Conservation (phyloP, 35 echinoderm and acorn worm species). For the Ptychodera flava region DNA sequence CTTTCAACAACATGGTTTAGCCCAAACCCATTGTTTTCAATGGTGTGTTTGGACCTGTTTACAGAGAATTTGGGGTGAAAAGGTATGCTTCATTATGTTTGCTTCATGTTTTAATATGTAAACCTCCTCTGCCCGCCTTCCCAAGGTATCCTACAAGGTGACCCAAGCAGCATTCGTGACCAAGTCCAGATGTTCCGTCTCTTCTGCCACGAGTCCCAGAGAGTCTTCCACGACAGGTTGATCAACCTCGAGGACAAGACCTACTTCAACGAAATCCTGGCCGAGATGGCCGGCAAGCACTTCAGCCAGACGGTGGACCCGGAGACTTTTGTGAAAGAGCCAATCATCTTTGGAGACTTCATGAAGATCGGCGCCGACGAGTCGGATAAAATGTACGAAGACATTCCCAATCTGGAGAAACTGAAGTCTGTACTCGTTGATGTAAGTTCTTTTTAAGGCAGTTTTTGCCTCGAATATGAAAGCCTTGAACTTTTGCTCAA, state of each 20-base stretch:
- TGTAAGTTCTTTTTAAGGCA: conserved; percentile 57
- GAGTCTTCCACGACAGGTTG: conserved; percentile 94
- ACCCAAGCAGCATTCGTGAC: conserved; percentile 72
- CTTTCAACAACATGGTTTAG: no score
- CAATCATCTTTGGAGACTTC: conserved; percentile 99
- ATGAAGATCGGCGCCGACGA: conserved; percentile 97
- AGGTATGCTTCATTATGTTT: no score
- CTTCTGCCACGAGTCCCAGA: conserved; percentile 96
- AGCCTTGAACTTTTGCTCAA: no score
- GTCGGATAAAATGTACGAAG: conserved; percentile 72
- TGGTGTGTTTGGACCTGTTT: no score
- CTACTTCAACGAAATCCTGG: conserved; percentile 93
- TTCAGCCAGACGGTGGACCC: conserved; percentile 79
- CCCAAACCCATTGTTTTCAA: no score
- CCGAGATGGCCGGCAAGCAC: conserved; percentile 93
- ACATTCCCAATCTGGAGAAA: conserved; percentile 79
- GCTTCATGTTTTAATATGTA: no score
- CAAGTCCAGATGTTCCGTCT: conserved; percentile 80
- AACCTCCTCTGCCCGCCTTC: no score
- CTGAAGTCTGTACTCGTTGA: conserved; percentile 66
- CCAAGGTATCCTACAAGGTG: conserved; percentile 72
- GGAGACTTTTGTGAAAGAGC: conserved; percentile 68
- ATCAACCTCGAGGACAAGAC: conserved; percentile 93
- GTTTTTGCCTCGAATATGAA: no score
- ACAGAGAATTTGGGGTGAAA: no score